Base-by-base conservation (phyloP, 2,113 vertebrate species). In the Octodon degus region DNA sequence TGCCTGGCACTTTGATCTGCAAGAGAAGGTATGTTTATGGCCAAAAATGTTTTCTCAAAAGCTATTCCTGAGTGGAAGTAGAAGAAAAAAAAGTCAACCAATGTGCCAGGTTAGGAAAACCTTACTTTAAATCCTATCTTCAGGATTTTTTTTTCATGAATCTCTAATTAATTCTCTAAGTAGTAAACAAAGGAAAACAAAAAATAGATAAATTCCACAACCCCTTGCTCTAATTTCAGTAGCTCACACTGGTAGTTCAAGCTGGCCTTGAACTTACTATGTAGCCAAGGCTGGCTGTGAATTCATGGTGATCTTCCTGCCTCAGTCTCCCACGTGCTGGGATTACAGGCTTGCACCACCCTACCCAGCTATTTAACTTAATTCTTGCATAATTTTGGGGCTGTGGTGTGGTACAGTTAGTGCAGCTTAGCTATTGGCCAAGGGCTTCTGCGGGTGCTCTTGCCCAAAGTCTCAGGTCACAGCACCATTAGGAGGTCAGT, bases 11-110 rank as follows among this genome's bases (percentile, higher is more conserved):
- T 68, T 79, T 95, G 34, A 94, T 77, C 76, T 94, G 76, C 94
- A 96, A 86, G 91, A 94, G 77, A 94, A 89, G 76, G 70, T 96
- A 19, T 92, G 67, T 81, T 90, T 92, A 86, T 95, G 93, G 43
- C 22, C 95, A 86, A 95, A 62, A 19, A 11, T 53, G 2, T 91
- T 86, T 96, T 90, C 70, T 87, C 65, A 91, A 93, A 92, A 97
- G 76, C 70, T 79, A 58, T 94, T 27, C 43, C 53, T 74, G 79
- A 95, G 67, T 80, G 16, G 74, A 95, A 27, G 40, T 92, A 85
- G 58, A 43, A 50, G 86, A 27, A n/a, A 70, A 65, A 65, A 30
- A 27, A 86, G 86, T 37, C 37, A 72, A 76, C 13, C 8, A 87
- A 47, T 76, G 32, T 43, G 24, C 53, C 65, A 88, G 19, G 47